These are phyloP conservation scores for Noctua janthe DNA, from an alignment of 2,888 invertebrate genomes.

Conservation along the genomic window DNA sequence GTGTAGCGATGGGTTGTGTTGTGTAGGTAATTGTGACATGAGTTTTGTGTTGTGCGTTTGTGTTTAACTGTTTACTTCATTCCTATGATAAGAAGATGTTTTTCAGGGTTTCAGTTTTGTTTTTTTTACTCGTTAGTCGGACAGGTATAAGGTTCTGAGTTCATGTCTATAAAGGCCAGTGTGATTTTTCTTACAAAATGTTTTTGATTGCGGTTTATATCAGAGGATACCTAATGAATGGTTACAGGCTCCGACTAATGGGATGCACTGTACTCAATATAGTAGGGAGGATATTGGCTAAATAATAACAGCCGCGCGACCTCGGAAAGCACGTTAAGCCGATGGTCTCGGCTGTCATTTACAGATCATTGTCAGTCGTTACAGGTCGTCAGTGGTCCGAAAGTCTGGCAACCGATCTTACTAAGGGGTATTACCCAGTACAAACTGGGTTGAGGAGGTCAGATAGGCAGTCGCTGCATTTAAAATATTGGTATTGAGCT, in stretches of 20 bases:
- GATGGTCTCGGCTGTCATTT: not conserved
- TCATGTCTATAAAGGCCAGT: not conserved
- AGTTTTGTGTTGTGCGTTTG: not conserved
- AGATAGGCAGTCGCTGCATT: not conserved
- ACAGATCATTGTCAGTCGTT: not conserved
- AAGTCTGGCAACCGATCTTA: not conserved
- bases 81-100: not conserved
- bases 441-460: not conserved
- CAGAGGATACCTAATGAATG: not conserved
- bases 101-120: not conserved
- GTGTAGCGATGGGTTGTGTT: not conserved
- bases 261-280: not conserved
- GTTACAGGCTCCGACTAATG: not conserved
- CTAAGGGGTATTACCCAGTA: not conserved
- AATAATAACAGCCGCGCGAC: not conserved
- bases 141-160: not conserved
- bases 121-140: not conserved
- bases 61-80: not conserved
- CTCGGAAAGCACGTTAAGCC: not conserved
- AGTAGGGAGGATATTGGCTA: no score
- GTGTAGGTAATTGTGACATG: conserved; percentile 29
- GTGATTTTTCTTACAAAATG: not conserved
- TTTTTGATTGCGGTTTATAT: not conserved
- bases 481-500: not conserved
- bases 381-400: not conserved